Conservation (phyloP, 1,140 invertebrate species). For the Vanessa tameamea region DNA sequence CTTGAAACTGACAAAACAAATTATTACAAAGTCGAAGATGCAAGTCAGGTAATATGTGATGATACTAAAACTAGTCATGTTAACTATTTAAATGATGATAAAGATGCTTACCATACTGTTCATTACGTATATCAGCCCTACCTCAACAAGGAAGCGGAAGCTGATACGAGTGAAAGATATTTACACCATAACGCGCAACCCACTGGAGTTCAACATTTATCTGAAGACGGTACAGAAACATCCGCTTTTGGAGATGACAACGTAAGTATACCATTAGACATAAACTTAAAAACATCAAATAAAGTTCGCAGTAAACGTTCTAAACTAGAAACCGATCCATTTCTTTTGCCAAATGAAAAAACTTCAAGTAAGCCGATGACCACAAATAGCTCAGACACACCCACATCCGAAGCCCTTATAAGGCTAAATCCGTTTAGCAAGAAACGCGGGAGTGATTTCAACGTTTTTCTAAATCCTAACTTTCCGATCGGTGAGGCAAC, state of each 20-base stretch:
- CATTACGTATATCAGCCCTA: conserved; percentile 40
- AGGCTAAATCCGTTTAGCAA: conserved; percentile 44
- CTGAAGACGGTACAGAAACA: conserved; percentile 61
- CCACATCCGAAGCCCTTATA: conserved; percentile 50
- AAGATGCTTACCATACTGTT: not conserved
- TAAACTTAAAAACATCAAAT: conserved; percentile 27
- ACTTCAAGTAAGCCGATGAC: conserved; percentile 13
- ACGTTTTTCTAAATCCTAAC: conserved; percentile 53
- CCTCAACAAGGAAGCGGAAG: conserved; percentile 37
- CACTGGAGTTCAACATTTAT: conserved; percentile 64
- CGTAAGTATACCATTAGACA: conserved; percentile 62
- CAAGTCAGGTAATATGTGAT: conserved; percentile 56
- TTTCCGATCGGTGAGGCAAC: conserved; percentile 55
- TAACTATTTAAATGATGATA: not conserved
- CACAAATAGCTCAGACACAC: conserved; percentile 32
- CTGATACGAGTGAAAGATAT: conserved; percentile 52
- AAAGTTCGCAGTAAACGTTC: conserved; percentile 42
- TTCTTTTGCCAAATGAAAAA: conserved; percentile 42
- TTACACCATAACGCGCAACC: conserved; percentile 53
- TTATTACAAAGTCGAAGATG: conserved; percentile 73
- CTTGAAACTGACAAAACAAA: conserved; percentile 52
- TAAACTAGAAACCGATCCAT: conserved; percentile 46
- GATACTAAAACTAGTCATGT: conserved; percentile 2
- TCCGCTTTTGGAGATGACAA: conserved; percentile 65
- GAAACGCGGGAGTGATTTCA: conserved; percentile 42